Conservation (phyloP, 92 coral and sea anemone species). For the Pocillopora meandrina region DNA sequence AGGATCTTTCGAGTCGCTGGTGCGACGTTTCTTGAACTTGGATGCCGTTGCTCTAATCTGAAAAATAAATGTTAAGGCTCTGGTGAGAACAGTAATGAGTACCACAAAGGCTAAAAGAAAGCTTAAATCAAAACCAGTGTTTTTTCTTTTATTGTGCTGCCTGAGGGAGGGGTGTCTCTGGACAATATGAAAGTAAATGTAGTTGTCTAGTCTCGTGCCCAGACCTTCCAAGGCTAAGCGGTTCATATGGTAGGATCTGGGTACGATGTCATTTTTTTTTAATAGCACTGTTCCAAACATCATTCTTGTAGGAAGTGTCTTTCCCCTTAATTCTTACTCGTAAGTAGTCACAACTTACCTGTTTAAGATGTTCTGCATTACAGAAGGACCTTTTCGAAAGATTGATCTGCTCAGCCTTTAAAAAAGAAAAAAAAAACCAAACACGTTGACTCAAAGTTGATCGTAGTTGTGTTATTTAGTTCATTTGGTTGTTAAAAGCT, state of each 20-base stretch:
- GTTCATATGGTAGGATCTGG: too few relatives aligned
- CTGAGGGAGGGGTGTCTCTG: too few relatives aligned
- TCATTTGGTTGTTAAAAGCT: too few relatives aligned
- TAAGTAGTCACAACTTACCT: constrained; percentile 49
- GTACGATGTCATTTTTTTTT: background rate
- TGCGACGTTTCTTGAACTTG: constrained; percentile 78
- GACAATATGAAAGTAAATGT: too few relatives aligned
- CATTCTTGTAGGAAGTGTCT: too few relatives aligned
- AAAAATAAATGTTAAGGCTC: background rate
- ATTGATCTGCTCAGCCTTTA: constrained; percentile 66
- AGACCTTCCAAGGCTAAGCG: too few relatives aligned
- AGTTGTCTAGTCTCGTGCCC: too few relatives aligned
- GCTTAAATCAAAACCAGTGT: background rate
- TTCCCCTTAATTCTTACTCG: too few relatives aligned
- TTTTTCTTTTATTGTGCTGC: background rate
- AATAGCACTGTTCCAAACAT: background rate
- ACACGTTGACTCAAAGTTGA: background rate
- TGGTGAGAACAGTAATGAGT: background rate
- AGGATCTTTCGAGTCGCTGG: constrained; percentile 23
- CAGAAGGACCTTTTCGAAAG: constrained; percentile 66
- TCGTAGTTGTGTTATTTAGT: background rate
- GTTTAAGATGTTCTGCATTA: constrained; percentile 91
- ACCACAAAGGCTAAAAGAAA: background rate
- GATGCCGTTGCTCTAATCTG: constrained; percentile 91
- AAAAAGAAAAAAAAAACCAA: background rate